Conservation (phyloP, 2,113 vertebrate genomes). For the Eulacestoma nigropectus region DNA sequence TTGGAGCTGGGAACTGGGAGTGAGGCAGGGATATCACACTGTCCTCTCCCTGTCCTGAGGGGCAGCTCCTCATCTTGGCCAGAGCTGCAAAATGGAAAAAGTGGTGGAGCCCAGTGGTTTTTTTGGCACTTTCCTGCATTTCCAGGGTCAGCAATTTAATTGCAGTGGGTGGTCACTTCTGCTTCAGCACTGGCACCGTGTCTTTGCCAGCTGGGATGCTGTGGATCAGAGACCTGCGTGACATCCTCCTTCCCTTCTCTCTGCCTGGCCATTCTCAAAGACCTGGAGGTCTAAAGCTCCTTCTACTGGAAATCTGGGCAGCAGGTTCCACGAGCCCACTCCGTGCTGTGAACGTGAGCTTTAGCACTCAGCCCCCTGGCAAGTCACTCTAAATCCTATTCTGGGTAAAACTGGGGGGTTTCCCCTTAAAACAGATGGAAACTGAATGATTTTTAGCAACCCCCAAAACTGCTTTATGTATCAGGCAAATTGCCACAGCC, state of each 20-base stretch:
- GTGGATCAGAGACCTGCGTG: background rate
- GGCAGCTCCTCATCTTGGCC: background rate
- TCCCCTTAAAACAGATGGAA: background rate
- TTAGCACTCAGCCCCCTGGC: background rate
- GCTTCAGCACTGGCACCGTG: background rate
- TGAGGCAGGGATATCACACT: fast-evolving
- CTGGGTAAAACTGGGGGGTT: background rate
- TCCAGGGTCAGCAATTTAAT: background rate
- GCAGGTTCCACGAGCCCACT: background rate
- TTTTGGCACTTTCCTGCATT: background rate
- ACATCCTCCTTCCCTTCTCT: background rate
- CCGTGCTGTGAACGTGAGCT: background rate
- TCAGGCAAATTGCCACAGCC: background rate
- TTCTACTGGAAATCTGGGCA: background rate
- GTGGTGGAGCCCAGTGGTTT: background rate
- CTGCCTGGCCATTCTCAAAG: background rate
- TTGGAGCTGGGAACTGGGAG: background rate
- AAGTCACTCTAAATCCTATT: background rate
- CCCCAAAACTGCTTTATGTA: background rate
- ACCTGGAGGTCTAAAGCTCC: fast-evolving
- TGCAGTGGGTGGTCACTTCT: background rate
- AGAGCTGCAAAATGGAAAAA: background rate
- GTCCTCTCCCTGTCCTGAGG: background rate
- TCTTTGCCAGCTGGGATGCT: background rate
- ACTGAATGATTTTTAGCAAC: background rate